These are phyloP conservation scores for Lota lota DNA, from an alignment of 2,113 vertebrate species.

Conservation along the genomic window DNA sequence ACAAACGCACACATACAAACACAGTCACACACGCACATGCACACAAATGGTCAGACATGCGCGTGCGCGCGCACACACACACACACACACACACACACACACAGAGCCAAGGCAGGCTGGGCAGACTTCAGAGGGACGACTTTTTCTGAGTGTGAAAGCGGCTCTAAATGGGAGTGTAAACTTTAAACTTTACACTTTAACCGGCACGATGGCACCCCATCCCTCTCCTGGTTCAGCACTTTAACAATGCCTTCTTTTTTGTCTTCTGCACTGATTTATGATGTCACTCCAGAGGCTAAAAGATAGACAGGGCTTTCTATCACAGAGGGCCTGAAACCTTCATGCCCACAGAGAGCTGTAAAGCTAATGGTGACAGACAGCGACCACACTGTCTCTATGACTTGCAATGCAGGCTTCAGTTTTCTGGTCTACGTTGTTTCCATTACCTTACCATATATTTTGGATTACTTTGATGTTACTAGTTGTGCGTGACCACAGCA, in stretches of 20 bases:
- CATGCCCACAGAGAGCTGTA: background rate
- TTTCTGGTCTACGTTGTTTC: too few species aligned
- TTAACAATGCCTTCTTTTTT: slow-evolving; percentile 16
- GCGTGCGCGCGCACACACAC: background rate
- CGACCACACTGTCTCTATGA: too few species aligned
- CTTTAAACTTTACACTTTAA: slow-evolving; percentile 22
- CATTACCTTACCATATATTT: too few species aligned
- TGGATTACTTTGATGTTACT: too few species aligned
- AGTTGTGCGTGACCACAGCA: too few species aligned
- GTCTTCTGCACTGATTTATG: background rate
- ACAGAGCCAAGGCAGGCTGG: background rate
- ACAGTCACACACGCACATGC: background rate
- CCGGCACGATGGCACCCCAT: slow-evolving; percentile 7
- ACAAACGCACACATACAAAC: background rate
- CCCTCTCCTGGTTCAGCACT: slow-evolving; percentile 13
- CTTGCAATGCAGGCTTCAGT: too few species aligned
- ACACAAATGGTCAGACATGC: too few species aligned
- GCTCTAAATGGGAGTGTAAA: slow-evolving; percentile 9
- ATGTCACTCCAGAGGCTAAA: slow-evolving; percentile 11
- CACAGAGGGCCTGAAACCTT: background rate
- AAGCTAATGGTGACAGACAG: background rate
- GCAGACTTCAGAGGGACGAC: background rate
- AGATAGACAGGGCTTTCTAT: background rate
- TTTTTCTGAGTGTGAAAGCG: slow-evolving; percentile 23
- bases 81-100: slow-evolving; percentile 1